A percentile compares a stretch with the other conserved stretches of the same genome.
phyloP scores from a whole-genome alignment of 2,797 vertebrate species.

The Pseudopleuronectes americanus region DNA sequence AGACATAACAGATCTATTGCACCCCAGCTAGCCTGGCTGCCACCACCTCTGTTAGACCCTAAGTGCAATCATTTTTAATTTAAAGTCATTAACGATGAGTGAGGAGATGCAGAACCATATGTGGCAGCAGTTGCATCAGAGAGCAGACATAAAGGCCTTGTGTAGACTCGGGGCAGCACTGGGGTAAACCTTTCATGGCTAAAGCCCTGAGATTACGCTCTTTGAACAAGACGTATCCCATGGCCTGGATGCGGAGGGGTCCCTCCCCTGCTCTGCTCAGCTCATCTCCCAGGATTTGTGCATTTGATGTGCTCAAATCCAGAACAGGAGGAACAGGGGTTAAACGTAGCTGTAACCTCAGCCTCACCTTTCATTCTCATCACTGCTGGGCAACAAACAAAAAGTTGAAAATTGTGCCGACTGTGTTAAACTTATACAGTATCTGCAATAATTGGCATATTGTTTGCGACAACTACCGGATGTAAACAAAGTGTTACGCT shows the following conservation, averaged over 20 bases:
- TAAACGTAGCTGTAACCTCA: slow-evolving; percentile 67
- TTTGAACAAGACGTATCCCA: slow-evolving; percentile 72
- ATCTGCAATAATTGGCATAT: not conserved
- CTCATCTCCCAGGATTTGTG: slow-evolving; percentile 63
- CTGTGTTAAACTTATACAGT: not conserved
- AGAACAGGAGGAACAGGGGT: slow-evolving; percentile 62
- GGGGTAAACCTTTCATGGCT: slow-evolving; percentile 72
- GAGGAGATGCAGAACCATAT: slow-evolving; percentile 31
- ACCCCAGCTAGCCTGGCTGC: slow-evolving; percentile 3
- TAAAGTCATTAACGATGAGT: slow-evolving; percentile 37
- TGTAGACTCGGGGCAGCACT: slow-evolving; percentile 53
- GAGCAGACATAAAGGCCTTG: slow-evolving; percentile 47
- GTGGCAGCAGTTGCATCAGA: slow-evolving; percentile 67
- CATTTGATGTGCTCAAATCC: slow-evolving; percentile 84
- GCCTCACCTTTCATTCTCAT: slow-evolving; percentile 72
- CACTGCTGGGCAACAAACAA: slow-evolving; percentile 4
- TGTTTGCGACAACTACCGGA: not conserved
- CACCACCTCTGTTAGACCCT: slow-evolving; percentile 15
- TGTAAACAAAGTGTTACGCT: not conserved
- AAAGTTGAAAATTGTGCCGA: slow-evolving; percentile 26
- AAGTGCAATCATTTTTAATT: slow-evolving; percentile 38
- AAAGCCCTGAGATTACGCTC: slow-evolving; percentile 80
- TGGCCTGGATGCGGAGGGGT: slow-evolving; percentile 63
- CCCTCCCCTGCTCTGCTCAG: slow-evolving; percentile 51
- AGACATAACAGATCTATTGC: not conserved